Base-by-base conservation (phyloP, 2,888 invertebrate genomes). In the Cephus sareptanus region DNA sequence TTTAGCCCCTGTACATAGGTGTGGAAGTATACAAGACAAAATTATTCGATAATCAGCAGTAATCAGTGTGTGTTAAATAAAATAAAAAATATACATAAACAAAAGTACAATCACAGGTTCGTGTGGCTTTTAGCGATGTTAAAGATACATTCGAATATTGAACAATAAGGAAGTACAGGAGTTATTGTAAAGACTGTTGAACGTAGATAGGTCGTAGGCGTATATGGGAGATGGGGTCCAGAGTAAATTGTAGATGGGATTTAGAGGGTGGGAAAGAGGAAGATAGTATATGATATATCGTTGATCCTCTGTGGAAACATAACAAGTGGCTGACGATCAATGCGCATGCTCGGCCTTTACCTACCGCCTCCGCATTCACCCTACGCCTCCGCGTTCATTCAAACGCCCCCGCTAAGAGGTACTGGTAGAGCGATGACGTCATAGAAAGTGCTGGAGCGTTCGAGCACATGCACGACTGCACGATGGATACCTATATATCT, bases 351-450 rank as follows among this genome's bases (percentile, higher is more conserved):
- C 68, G 40, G 40, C 37, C 23, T 40, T 69, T 33, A 23, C 35
- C 71, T 56, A 35, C 30, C 56, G 30, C 75, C 56, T 74, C 75
- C 31, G 30, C 69, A 34, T 34, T 23, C 34, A 56, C 56, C n/a
- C 12, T 76, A 15, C 76, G 35, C 69, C 76, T 75, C 56, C 74
- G 40, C 37, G 40, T 35, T 34, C 31, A 34, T 75, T 77, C 75
- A 77, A 30, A 73, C 71, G 75, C 75, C 73, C 77, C 70, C 77
- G 74, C 77, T 56, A 56, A 56, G 56, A 56, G 56, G 37, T 74
- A 37, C 37, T 37, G 33, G 30, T 15, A 9, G 13, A 31, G 37
- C 73, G 77, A 77, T 87, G 89, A 87, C 88, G 88, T 88, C 89
- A 88, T 83, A 80, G 84, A 80, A 83, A 82, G 78, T 77, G 77